These are phyloP conservation scores for Drosophila albomicans DNA, from an alignment of 1,140 invertebrate genomes.

Conservation along the genomic window DNA sequence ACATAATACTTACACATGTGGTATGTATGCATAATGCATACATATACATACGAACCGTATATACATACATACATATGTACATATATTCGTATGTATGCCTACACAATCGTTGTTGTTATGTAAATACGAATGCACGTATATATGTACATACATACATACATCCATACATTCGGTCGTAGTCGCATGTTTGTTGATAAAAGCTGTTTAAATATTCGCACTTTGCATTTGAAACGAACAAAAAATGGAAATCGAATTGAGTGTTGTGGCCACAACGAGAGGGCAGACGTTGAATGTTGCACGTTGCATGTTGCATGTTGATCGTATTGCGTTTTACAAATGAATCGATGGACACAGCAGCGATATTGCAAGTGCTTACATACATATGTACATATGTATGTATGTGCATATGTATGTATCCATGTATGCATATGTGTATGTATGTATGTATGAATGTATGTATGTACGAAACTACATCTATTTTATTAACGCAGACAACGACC, in stretches of 20 bases:
- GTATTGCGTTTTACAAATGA: neutral
- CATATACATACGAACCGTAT: slow-evolving; percentile 6
- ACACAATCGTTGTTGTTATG: slow-evolving; percentile 39
- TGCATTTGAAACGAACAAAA: slow-evolving; percentile 31
- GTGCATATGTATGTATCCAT: no score
- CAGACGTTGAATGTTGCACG: neutral
- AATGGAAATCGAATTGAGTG: neutral
- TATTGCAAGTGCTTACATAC: neutral
- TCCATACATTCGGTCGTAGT: slow-evolving; percentile 15
- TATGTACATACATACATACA: slow-evolving; percentile 14
- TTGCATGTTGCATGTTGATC: slow-evolving; percentile 1
- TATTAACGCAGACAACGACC: neutral
- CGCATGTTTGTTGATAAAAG: slow-evolving; percentile 54
- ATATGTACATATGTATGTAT: slow-evolving; percentile 12
- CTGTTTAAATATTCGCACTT: slow-evolving; percentile 61
- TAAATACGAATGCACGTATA: slow-evolving; percentile 25
- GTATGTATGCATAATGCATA: no score
- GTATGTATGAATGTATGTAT: neutral
- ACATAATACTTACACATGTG: slow-evolving; percentile 21
- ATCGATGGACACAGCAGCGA: neutral
- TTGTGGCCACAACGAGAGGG: neutral
- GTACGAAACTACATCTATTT: neutral
- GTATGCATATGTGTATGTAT: slow-evolving; percentile 21
- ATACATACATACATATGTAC: slow-evolving; percentile 30
- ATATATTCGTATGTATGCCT: slow-evolving; percentile 3